phyloP scores from a whole-genome alignment of 2,113 vertebrate genomes.

The Ctenodactylus gundi region DNA sequence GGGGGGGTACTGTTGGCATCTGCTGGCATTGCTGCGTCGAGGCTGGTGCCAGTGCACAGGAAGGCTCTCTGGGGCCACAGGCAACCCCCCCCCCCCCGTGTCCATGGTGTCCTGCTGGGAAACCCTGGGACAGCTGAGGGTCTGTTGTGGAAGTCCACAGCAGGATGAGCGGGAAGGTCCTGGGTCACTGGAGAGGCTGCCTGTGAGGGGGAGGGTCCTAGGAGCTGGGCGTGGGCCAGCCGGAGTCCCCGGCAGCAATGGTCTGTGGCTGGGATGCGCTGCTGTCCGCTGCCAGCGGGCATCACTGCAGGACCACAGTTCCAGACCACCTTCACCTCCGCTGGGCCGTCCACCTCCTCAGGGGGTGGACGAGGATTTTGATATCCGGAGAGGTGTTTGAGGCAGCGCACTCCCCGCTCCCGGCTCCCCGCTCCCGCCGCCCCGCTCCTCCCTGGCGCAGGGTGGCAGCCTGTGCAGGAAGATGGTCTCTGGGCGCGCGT shows the following conservation, averaged over 20 bases:
- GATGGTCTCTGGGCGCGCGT: not conserved
- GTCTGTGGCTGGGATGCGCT: rapidly evolving
- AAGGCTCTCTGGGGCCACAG: not conserved
- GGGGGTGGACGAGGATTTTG: too few relatives aligned
- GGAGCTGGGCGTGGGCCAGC: not conserved
- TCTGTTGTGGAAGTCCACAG: too few relatives aligned
- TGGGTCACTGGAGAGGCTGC: not conserved
- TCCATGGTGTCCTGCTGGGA: not conserved
- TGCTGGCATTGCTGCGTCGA: not conserved
- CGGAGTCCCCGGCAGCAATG: not conserved
- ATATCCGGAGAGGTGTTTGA: too few relatives aligned
- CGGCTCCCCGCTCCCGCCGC: not conserved
- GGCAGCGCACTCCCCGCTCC: not conserved
- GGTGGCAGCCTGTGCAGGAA: not conserved
- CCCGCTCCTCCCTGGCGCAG: not conserved
- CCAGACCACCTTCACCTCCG: not conserved
- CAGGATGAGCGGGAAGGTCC: not conserved
- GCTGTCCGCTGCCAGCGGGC: rapidly evolving
- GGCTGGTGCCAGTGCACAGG: not conserved
- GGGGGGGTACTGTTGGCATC: too few relatives aligned
- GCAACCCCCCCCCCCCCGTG: not conserved
- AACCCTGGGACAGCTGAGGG: too few relatives aligned
- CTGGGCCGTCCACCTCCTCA: too few relatives aligned
- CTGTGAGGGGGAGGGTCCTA: not conserved
- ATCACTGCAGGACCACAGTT: rapidly evolving